A percentile compares a stretch with the other conserved stretches of the same genome.
phyloP scores from a whole-genome alignment of 2,113 vertebrate genomes.

The Amblyopsis rosae region DNA sequence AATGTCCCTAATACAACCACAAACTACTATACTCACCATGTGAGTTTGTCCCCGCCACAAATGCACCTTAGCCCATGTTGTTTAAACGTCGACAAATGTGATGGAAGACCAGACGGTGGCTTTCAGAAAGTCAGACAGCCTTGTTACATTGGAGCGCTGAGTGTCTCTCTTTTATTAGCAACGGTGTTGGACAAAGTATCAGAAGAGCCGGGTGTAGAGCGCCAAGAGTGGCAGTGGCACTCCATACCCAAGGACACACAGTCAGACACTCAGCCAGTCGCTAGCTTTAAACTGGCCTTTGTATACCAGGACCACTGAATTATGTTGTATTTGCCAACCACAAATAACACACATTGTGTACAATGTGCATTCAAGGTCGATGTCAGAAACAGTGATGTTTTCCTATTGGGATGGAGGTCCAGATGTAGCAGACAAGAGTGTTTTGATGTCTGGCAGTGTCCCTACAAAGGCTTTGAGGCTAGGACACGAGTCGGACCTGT shows the following conservation, averaged over 20 bases:
- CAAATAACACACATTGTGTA: too few species aligned
- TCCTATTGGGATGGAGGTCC: too few species aligned
- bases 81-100: not conserved
- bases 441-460: not conserved
- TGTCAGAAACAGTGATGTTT: too few species aligned
- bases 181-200: slow-evolving; percentile 4
- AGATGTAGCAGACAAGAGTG: too few species aligned
- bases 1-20: not conserved
- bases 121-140: not conserved
- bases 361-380: too few species aligned
- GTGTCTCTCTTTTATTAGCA: slow-evolving; percentile 5
- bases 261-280: not conserved
- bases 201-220: not conserved
- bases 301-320: too few species aligned
- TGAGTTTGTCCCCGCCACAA: not conserved
- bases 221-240: slow-evolving; percentile 4
- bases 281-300: not conserved
- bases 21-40: not conserved
- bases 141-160: not conserved
- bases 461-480: not conserved
- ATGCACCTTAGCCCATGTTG: not conserved
- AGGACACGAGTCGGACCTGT: slow-evolving; percentile 13
- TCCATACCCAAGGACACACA: not conserved
- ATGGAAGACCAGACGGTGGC: not conserved
- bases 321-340: too few species aligned